Base-by-base conservation (phyloP, 64 coral and sea anemone species). In the Porites australiensis region DNA sequence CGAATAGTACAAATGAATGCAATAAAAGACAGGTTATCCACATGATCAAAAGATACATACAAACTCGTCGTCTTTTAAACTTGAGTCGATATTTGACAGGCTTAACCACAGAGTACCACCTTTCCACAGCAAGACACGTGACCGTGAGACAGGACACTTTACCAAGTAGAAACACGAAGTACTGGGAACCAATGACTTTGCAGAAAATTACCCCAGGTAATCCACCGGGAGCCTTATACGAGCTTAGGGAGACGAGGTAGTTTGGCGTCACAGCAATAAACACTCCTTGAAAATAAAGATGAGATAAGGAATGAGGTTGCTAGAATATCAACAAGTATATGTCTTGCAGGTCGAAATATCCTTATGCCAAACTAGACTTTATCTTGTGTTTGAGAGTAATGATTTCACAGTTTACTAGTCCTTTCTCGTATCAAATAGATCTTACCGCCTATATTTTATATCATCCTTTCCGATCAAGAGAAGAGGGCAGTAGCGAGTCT, bases 51-150 rank as follows among this genome's bases (percentile, higher is more conserved):
- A 96, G 70, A 58, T 88, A 96, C 11, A 74, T 53, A 27, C 74
- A 88, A 15, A 88, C 85, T 82, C 77, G 83, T 19, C 44, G 73
- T 44, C 51, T 75, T 18, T 79, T 77, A 49, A 96, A 96, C 45
- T 9, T 68, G 3, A 73, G 44, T n/a, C 85, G 80, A 44, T 94
- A 94, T 72, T 80, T 89, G 13, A 89, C 68, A 45, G 95, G 95
- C 72, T 93, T 93, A 15, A 96, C 62, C 4, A 96, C 82, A 0
- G 95, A 93, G 19, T 93, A 96, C 95, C 95, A 93, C 4, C 95
- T 87, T 19, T 96, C 95, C 5, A 96, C 61, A 2, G 95, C 95
- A 6, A 96, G 86, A 11, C 91, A 90, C 27, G 82, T 90, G 19
- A 96, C 87, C 14, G 62, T 86, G n/a, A 76, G 58, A 8, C 72